These are phyloP conservation scores for Agapornis roseicollis DNA, from an alignment of 2,113 vertebrate genomes.

Conservation along the genomic window DNA sequence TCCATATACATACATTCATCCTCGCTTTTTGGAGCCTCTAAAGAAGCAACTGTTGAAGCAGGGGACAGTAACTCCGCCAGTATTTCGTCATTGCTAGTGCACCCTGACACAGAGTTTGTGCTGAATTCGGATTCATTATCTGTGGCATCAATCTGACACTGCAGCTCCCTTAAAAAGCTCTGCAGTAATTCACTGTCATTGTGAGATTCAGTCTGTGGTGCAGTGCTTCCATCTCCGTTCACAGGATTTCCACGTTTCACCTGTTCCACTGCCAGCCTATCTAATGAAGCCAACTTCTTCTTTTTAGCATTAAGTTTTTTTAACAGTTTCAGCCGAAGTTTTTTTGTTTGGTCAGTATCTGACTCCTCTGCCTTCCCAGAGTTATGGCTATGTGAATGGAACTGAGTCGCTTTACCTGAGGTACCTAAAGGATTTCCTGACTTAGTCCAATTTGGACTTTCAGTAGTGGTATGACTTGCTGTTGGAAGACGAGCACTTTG, in stretches of 20 bases:
- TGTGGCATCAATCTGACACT: constrained; percentile 73
- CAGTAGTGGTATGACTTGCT: neutral
- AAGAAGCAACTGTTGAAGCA: constrained; percentile 67
- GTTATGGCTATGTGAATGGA: neutral
- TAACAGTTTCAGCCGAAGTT: constrained; percentile 85
- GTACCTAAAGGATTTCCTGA: neutral
- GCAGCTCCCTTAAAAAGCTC: constrained; percentile 71
- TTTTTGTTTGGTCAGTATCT: constrained; percentile 70
- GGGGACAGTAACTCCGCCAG: constrained; percentile 87
- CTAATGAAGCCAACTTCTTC: constrained; percentile 85
- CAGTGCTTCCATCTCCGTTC: neutral
- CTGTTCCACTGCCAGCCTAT: constrained; percentile 67
- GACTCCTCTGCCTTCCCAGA: constrained; percentile 15
- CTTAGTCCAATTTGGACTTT: neutral
- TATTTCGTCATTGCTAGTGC: constrained; percentile 72
- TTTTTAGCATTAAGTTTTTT: constrained; percentile 93
- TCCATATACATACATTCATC: constrained; percentile 78
- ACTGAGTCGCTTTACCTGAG: neutral
- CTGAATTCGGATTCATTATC: constrained; percentile 61
- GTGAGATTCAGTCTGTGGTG: neutral
- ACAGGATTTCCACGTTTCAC: neutral
- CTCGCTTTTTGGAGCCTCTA: constrained; percentile 71
- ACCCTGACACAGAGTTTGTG: constrained; percentile 60
- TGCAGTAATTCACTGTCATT: constrained; percentile 65
- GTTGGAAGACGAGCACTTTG: neutral